These are phyloP conservation scores for Paramormyrops hopkinsi DNA, from an alignment of 2,797 vertebrate species.

Conservation along the genomic window DNA sequence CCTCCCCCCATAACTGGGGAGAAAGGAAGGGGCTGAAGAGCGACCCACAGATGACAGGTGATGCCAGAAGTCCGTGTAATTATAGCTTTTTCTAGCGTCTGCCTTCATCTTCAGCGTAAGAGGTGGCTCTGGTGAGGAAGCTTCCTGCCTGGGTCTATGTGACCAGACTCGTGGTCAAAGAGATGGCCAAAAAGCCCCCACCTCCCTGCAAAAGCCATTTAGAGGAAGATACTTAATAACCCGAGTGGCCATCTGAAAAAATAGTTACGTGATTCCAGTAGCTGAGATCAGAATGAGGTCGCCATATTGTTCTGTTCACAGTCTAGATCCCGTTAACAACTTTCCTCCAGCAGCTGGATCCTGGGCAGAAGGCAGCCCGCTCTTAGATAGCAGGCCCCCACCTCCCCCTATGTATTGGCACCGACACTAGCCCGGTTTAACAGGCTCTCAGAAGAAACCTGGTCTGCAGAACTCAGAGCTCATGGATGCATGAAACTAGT, in stretches of 20 bases:
- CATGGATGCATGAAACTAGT: not conserved
- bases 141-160: not conserved
- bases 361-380: not conserved
- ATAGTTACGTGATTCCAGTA: not conserved
- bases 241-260: not conserved
- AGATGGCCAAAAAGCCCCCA: not conserved
- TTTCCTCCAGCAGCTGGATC: not conserved
- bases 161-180: not conserved
- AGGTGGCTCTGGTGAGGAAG: not conserved
- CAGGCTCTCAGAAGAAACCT: not conserved
- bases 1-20: not conserved
- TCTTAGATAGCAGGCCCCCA: not conserved
- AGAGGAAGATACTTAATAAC: not conserved
- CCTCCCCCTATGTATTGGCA: not conserved
- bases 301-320: not conserved
- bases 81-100: not conserved
- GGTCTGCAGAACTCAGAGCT: not conserved
- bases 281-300: not conserved
- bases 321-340: not conserved
- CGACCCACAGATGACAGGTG: not conserved
- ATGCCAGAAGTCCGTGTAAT: not conserved
- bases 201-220: slow-evolving; percentile 14
- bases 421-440: not conserved
- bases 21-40: not conserved
- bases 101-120: not conserved